phyloP scores from a whole-genome alignment of 2,113 vertebrate genomes.

The Mastomys coucha region DNA sequence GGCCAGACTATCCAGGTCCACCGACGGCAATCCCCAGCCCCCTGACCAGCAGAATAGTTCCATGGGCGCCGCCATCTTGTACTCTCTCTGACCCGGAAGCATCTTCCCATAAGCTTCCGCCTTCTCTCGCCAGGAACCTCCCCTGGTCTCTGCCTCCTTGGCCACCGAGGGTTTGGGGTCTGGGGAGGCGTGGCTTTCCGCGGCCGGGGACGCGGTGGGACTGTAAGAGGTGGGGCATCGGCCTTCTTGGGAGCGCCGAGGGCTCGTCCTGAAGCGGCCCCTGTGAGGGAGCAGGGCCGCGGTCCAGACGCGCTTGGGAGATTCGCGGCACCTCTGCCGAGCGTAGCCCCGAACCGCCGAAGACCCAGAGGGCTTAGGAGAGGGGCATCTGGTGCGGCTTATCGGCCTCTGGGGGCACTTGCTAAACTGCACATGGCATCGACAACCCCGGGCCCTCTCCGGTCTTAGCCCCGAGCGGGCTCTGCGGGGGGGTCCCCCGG shows the following conservation, averaged over 20 bases:
- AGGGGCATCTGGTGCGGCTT: fast-evolving
- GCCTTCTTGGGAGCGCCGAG: neutral
- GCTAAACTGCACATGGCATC: constrained; percentile 70
- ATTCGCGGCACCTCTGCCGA: neutral
- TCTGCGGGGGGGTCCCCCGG: constrained; percentile 59
- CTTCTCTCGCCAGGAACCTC: neutral
- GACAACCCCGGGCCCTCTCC: constrained; percentile 13
- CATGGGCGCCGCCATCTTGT: constrained; percentile 92
- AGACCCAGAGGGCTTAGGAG: neutral
- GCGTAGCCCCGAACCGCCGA: neutral
- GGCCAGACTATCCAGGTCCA: constrained; percentile 81
- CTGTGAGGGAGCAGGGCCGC: neutral
- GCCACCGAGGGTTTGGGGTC: fast-evolving
- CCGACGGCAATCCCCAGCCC: constrained; percentile 90
- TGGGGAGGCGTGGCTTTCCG: neutral
- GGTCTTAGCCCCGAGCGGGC: constrained; percentile 44
- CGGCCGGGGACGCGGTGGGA: fast-evolving
- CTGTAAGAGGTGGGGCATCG: neutral
- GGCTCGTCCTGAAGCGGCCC: neutral
- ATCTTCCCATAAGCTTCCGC: neutral
- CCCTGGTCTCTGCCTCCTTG: fast-evolving
- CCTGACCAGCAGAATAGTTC: constrained; percentile 91
- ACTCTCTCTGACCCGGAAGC: constrained; percentile 85
- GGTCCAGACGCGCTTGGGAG: neutral
- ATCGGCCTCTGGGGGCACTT: constrained; percentile 59